Evolutionary conservation across 2,888 invertebrate species (phyloP).

Genomic region (Drosophila meridionalis): DNA sequence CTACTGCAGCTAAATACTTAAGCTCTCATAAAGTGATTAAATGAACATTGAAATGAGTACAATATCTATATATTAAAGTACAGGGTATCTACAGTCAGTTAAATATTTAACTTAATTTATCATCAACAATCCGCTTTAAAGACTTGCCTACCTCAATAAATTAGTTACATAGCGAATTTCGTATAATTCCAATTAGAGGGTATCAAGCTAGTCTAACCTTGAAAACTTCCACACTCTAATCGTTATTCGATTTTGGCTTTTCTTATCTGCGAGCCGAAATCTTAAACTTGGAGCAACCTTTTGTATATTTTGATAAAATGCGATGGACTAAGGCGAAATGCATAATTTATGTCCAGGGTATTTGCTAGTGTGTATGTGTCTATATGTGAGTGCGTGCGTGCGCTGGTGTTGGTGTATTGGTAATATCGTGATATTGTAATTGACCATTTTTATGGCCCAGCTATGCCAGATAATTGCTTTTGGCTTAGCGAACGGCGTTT

Average conservation of each 20-base stretch:
- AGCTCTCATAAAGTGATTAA: neutral
- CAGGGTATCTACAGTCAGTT: neutral
- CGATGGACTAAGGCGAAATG: slow-evolving; percentile 39
- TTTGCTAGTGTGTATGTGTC: neutral
- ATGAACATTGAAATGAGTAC: neutral
- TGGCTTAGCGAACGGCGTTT: slow-evolving; percentile 7
- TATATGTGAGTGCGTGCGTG: slow-evolving; percentile 1
- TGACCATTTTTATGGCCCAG: slow-evolving; percentile 68
- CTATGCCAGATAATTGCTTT: slow-evolving; percentile 67
- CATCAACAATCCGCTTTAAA: neutral
- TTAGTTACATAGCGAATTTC: neutral
- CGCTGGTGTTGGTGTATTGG: slow-evolving; percentile 36
- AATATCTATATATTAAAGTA: neutral
- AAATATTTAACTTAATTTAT: neutral
- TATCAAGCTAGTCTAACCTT: neutral
- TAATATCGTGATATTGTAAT: slow-evolving; percentile 59
- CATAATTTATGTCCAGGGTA: slow-evolving; percentile 50
- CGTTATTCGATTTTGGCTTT: slow-evolving; percentile 4
- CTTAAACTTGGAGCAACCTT: slow-evolving; percentile 17
- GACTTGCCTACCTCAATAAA: neutral
- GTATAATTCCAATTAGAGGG: neutral
- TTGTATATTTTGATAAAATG: slow-evolving; percentile 31
- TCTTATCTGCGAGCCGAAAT: slow-evolving; percentile 43
- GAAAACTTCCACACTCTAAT: neutral
- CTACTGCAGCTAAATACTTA: neutral